Percentiles rank a stretch among this genome's conserved stretches.
phyloP scores from a whole-genome alignment of 2,888 invertebrate species.

The Eupithecia subfuscata region DNA sequence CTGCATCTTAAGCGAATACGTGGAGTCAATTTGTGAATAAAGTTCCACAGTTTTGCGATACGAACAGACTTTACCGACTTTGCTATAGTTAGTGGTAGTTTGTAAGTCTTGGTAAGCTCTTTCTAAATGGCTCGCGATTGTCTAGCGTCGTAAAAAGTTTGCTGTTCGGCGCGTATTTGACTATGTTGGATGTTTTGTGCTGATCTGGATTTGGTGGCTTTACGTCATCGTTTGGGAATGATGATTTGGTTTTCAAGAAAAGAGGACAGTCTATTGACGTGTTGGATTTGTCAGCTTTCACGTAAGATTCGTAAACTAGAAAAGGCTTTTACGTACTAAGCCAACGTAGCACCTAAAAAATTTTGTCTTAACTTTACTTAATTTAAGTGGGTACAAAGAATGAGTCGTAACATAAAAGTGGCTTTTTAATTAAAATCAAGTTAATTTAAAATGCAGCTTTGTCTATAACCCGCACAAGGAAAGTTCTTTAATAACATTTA shows the following conservation, averaged over 20 bases:
- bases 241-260: neutral
- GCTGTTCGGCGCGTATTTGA: slow-evolving; percentile 47
- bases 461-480: neutral
- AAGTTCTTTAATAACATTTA: neutral
- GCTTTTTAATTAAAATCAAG: neutral
- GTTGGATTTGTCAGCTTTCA: neutral
- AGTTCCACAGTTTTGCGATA: slow-evolving; percentile 74
- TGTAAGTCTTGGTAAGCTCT: slow-evolving; percentile 58
- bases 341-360: neutral
- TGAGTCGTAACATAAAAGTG: neutral
- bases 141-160: slow-evolving; percentile 50
- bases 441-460: neutral
- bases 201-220: neutral
- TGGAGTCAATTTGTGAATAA: slow-evolving; percentile 83
- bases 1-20: slow-evolving; percentile 82
- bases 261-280: neutral
- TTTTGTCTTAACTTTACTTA: too few relatives aligned
- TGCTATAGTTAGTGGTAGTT: slow-evolving; percentile 59
- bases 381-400: neutral
- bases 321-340: neutral
- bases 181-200: slow-evolving; percentile 33
- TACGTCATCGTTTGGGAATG: neutral
- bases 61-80: slow-evolving; percentile 62
- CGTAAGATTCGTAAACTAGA: neutral
- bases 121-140: slow-evolving; percentile 48